Conservation (phyloP, 2,113 vertebrate genomes). For the Scalopus aquaticus region DNA sequence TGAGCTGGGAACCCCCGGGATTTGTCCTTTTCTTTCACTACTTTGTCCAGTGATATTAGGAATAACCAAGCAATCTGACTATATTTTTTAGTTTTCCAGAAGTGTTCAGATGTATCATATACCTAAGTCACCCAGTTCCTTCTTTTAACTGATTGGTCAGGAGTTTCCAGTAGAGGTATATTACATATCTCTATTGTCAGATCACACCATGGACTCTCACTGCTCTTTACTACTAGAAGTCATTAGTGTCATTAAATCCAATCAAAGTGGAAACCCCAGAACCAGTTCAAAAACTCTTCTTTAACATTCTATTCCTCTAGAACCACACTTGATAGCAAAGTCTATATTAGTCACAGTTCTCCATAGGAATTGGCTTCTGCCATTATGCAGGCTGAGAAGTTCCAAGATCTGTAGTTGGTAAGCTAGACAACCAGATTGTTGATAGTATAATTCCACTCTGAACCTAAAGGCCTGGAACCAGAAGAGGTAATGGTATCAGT, state of each 20-base stretch:
- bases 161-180: neutral
- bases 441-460: neutral
- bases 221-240: neutral
- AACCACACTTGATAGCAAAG: neutral
- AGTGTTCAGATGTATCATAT: neutral
- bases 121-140: neutral
- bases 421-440: neutral
- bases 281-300: neutral
- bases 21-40: neutral
- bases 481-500: neutral
- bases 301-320: neutral
- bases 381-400: neutral
- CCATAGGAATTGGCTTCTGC: neutral
- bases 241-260: neutral
- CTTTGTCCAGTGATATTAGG: neutral
- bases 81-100: neutral
- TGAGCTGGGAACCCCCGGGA: neutral
- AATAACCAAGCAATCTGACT: neutral
- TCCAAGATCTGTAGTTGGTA: neutral
- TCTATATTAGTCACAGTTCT: neutral
- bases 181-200: neutral
- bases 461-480: neutral
- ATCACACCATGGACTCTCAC: neutral
- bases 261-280: neutral
- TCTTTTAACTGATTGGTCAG: neutral